Evolutionary conservation across 2,113 vertebrate genomes (phyloP).

Genomic region (Ageneiosus marmoratus): DNA sequence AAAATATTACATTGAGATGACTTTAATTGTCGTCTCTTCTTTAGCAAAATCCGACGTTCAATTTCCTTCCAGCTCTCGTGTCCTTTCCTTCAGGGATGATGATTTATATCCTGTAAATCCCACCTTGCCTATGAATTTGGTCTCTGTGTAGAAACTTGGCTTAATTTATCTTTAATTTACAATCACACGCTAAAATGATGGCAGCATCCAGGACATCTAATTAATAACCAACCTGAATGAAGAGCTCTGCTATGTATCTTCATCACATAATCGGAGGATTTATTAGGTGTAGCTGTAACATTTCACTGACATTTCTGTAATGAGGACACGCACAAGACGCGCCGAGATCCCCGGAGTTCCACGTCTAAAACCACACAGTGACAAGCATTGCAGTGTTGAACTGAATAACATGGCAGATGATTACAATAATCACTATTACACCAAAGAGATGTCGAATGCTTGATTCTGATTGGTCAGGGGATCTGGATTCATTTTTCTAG

Average conservation of each 20-base stretch:
- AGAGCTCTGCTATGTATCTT: not conserved
- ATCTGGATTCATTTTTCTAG: too few relatives aligned
- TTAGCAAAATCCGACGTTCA: not conserved
- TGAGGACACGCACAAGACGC: slow-evolving; percentile 20
- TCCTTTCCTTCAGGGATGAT: not conserved
- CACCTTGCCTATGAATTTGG: not conserved
- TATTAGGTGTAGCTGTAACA: slow-evolving; percentile 12
- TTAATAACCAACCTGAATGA: not conserved
- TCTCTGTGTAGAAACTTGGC: not conserved
- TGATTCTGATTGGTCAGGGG: not conserved
- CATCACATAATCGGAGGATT: slow-evolving; percentile 22
- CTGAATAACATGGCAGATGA: slow-evolving; percentile 12
- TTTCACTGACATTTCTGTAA: slow-evolving; percentile 34
- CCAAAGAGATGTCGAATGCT: not conserved
- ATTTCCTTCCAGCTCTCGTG: not conserved
- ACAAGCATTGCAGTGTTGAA: not conserved
- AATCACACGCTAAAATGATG: not conserved
- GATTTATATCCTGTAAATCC: not conserved
- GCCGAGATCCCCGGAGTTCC: not conserved
- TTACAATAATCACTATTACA: slow-evolving; percentile 1
- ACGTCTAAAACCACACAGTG: not conserved
- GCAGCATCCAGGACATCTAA: not conserved
- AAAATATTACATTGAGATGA: too few relatives aligned
- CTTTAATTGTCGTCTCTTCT: too few relatives aligned
- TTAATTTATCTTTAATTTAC: not conserved